Evolutionary conservation across 2,113 vertebrate species (phyloP), one percentile per base, ranked within the genome.

Genomic region (Australoheros scitulus): DNA sequence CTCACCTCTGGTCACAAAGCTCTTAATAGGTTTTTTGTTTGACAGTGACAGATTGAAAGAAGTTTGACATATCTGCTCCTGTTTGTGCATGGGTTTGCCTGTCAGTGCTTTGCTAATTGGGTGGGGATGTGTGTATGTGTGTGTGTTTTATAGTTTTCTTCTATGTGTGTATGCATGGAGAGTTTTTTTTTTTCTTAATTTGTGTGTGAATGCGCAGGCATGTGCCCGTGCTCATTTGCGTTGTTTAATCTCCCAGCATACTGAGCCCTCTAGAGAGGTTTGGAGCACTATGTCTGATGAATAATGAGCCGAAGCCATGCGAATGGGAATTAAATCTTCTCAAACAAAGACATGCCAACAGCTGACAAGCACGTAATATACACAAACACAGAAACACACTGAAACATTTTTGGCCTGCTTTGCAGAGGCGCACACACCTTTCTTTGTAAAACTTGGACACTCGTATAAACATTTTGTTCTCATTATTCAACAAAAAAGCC

Each of bases 241-340:
- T 88, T 90, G 87, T 85, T 90, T 93, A 93, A 93, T 94, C 90
- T 93, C 92, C 88, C 91, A 90, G 91, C 91, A 91, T 92, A 88
- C 87, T 60, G 75, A 84, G 89, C 80, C 84, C 91, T 88, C 90
- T 82, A 88, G 91, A 92, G 93, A 81, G 86, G 82, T 88, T 90
- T 87, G 84, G 89, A 93, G 87, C 88, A 77, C 87, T 85, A 84
- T 87, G 92, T 81, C 82, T 91, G 91, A 88, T 94, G 92, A 94
- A 93, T 94, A 93, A 94, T 93, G 93, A 95, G 91, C 91, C 56
- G 68, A 82, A 92, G 89, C 89, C 82, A 72, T 88, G 89, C 86
- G 60, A 88, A 83, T 84, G 87, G 91, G 88, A 90, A 93, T 94
- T 91, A 91, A 92, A 92, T 93, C 90, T 93, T 90, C 87, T 58